Evolutionary conservation across 1,140 invertebrate genomes (phyloP).

Genomic region (Dinoponera quadriceps): DNA sequence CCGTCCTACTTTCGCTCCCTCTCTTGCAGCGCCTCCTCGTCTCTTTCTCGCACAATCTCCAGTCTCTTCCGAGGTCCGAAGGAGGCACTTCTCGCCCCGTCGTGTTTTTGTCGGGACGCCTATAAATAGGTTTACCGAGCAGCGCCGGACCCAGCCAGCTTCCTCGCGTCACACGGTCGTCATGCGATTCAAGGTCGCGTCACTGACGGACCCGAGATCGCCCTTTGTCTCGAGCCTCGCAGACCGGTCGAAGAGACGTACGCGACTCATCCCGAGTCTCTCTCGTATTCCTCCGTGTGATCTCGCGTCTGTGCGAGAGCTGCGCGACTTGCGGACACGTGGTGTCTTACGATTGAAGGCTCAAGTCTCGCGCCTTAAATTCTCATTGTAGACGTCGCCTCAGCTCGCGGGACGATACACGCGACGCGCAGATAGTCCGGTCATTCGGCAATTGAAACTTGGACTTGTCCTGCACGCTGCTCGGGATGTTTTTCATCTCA

Average conservation of each 20-base stretch:
- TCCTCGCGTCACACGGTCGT: slow-evolving; percentile 79
- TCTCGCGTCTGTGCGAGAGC: too few relatives aligned
- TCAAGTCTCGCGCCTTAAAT: too few relatives aligned
- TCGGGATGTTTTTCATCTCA: slow-evolving; percentile 13
- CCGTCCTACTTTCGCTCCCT: background rate
- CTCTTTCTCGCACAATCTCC: slow-evolving; percentile 49
- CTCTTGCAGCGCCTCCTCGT: slow-evolving; percentile 11
- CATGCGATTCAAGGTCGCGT: slow-evolving; percentile 79
- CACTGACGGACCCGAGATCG: slow-evolving; percentile 63
- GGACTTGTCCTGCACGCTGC: background rate
- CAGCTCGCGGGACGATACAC: too few relatives aligned
- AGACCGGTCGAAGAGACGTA: slow-evolving; percentile 32
- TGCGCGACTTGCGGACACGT: too few relatives aligned
- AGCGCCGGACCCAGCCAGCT: slow-evolving; percentile 63
- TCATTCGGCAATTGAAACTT: background rate
- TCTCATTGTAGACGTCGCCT: background rate
- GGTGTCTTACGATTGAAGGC: too few relatives aligned
- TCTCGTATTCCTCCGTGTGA: too few relatives aligned
- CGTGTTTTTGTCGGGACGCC: slow-evolving; percentile 78
- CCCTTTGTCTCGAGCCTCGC: slow-evolving; percentile 61
- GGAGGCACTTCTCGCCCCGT: slow-evolving; percentile 74
- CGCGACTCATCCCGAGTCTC: too few relatives aligned
- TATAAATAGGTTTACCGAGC: slow-evolving; percentile 79
- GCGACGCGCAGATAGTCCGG: too few relatives aligned
- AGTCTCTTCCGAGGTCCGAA: slow-evolving; percentile 61